Base-by-base conservation (phyloP, 2,113 vertebrate species). In the Chionomys nivalis region DNA sequence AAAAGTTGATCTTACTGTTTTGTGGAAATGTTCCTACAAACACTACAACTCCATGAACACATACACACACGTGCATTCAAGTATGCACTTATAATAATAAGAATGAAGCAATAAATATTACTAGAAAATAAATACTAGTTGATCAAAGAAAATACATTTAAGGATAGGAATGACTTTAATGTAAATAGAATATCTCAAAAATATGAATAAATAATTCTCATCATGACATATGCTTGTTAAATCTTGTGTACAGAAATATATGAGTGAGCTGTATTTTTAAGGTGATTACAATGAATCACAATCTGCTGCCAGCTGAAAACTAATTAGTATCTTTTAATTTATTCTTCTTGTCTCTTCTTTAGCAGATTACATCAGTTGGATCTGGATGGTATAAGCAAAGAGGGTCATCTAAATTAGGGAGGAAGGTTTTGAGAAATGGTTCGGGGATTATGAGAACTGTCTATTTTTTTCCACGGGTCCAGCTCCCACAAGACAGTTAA, bases 321-420 rank as follows among this genome's bases (percentile, higher is more conserved):
- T 95, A 95, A 93, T 89, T 93, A 70, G 36, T n/a, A 8, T 77
- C 21, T 87, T 42, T 94, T 44, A 14, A 85, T 7, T 24, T 89
- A 93, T 89, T 0, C 0, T 26, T 72, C 4, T 78, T 63, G 96
- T 93, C 63, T 65, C 4, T 87, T 95, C 73, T 24, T 87, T 4
- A 90, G 17, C 52, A 90, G 55, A 89, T 26, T 52, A 89, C 58
- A 68, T 78, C 77, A 85, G 5, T 55, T 94, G 55, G 39, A 11
- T 63, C 88, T 10, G 4, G 19, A 16, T 93, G 42, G 90, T 55
- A 77, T 47, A 95, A 94, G 16, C 65, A 91, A 93, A 96, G 2
- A 28, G 4, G 11, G 33, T 78, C 81, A 88, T 89, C 36, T 81
- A 81, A 91, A 86, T 87, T 90, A 61, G 31, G 19, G 90, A n/a